Evolutionary conservation across 2,888 invertebrate genomes (phyloP).

Genomic region (Furcula furcula): DNA sequence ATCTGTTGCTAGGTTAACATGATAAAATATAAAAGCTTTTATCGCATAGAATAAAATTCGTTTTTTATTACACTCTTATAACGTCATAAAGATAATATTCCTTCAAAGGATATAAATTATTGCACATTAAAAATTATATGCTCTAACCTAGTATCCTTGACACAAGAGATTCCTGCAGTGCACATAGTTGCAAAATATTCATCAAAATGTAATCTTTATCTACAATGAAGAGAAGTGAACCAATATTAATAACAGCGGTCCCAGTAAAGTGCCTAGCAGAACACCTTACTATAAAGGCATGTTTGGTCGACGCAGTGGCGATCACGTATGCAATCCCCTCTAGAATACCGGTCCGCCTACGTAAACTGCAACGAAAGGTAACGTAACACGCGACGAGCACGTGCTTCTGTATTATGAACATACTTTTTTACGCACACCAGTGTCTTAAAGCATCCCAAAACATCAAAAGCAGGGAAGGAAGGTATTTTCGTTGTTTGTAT

Average conservation of each 20-base stretch:
- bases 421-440: no score
- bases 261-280: slow-evolving; percentile 8
- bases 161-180: no score
- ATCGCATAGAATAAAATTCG: neutral
- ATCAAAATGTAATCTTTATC: neutral
- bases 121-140: neutral
- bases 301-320: slow-evolving; percentile 13
- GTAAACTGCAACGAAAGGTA: slow-evolving; percentile 11
- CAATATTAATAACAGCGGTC: slow-evolving; percentile 11
- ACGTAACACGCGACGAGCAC: slow-evolving; percentile 18
- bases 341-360: slow-evolving; percentile 18
- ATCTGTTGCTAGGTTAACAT: neutral
- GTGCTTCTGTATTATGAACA: slow-evolving; percentile 18
- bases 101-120: neutral
- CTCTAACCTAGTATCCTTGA: neutral
- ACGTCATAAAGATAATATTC: neutral
- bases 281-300: slow-evolving; percentile 10
- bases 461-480: no score
- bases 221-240: no score
- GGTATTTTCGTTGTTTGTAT: no score
- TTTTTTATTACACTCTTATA: neutral
- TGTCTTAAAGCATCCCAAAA: no score
- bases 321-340: slow-evolving; percentile 30
- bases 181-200: neutral
- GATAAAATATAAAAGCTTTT: neutral